A percentile compares a stretch with the other conserved stretches of the same genome.
Evolutionary conservation across 2,113 vertebrate species (phyloP).

Genomic region (Clarias gariepinus): DNA sequence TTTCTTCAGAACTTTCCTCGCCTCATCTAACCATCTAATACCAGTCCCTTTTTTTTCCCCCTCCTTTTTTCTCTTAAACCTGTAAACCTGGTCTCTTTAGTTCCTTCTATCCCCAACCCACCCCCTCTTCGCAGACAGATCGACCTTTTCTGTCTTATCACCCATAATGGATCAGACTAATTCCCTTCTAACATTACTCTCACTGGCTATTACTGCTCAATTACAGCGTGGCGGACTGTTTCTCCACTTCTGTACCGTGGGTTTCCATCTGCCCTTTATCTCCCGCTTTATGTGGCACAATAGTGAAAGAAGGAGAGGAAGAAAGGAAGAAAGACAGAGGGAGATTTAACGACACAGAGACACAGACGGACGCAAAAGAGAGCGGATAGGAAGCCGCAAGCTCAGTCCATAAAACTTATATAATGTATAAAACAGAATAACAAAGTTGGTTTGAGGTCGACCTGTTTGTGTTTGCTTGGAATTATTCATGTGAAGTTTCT

Average conservation of each 20-base stretch:
- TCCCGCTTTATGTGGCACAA: constrained; percentile 6
- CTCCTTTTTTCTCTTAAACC: neutral
- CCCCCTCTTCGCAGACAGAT: constrained; percentile 14
- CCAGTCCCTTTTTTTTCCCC: neutral
- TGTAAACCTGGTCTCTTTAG: constrained; percentile 30
- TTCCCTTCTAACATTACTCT: constrained; percentile 44
- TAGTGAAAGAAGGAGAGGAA: constrained; percentile 14
- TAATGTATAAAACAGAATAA: constrained; percentile 32
- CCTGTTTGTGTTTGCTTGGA: constrained; percentile 32
- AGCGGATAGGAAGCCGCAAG: neutral
- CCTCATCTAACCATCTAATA: constrained; percentile 18
- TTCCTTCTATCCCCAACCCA: neutral
- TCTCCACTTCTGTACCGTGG: constrained; percentile 22
- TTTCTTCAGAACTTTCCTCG: constrained; percentile 2
- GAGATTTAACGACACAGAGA: neutral
- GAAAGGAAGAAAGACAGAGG: constrained; percentile 15
- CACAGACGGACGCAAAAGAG: neutral
- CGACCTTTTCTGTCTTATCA: constrained; percentile 45
- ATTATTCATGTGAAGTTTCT: constrained; percentile 38
- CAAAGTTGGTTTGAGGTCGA: constrained; percentile 24
- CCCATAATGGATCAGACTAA: constrained; percentile 38
- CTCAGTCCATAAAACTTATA: constrained; percentile 24
- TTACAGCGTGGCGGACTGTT: constrained; percentile 33
- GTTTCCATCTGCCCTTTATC: constrained; percentile 36
- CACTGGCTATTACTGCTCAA: constrained; percentile 43